These are phyloP conservation scores for Probaryconus sp. DNA, from an alignment of 1,140 invertebrate species.

Conservation along the genomic window DNA sequence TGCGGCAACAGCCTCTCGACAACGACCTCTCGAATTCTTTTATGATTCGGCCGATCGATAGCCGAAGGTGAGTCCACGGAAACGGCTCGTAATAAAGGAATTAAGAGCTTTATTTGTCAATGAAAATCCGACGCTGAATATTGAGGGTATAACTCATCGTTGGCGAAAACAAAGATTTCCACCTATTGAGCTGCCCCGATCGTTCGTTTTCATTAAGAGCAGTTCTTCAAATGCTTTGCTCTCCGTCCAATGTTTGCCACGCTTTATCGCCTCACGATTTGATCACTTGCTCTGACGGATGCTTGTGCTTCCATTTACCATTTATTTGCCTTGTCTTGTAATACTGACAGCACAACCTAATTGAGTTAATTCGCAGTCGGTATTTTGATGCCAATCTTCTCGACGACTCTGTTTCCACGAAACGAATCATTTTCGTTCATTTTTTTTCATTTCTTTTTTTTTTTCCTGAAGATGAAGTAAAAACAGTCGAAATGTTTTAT, in stretches of 20 bases:
- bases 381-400: too few relatives aligned
- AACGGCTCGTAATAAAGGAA: conserved; percentile 45
- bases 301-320: conserved; percentile 34
- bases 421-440: too few relatives aligned
- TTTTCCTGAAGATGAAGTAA: too few relatives aligned
- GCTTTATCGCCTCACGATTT: conserved; percentile 16
- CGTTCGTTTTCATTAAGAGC: conserved; percentile 52
- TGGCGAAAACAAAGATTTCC: conserved; percentile 35
- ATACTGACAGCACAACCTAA: conserved; percentile 2
- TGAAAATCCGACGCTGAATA: conserved; percentile 44
- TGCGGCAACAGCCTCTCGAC: conserved; percentile 36
- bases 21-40: conserved; percentile 35
- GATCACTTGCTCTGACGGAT: conserved; percentile 34
- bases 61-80: conserved; percentile 10
- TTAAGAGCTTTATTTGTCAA: conserved; percentile 58
- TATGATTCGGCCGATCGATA: conserved; percentile 37
- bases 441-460: too few relatives aligned
- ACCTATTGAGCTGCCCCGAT: conserved; percentile 14
- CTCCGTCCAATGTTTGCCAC: conserved; percentile 23
- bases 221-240: conserved; percentile 22
- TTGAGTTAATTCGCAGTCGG: conserved; percentile 18
- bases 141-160: conserved; percentile 45
- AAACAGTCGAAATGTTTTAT: too few relatives aligned
- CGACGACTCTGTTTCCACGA: too few relatives aligned
- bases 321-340: conserved; percentile 36